Evolutionary conservation across 2,888 invertebrate species (phyloP).

Genomic region (Pycnomerus fuliginosus): DNA sequence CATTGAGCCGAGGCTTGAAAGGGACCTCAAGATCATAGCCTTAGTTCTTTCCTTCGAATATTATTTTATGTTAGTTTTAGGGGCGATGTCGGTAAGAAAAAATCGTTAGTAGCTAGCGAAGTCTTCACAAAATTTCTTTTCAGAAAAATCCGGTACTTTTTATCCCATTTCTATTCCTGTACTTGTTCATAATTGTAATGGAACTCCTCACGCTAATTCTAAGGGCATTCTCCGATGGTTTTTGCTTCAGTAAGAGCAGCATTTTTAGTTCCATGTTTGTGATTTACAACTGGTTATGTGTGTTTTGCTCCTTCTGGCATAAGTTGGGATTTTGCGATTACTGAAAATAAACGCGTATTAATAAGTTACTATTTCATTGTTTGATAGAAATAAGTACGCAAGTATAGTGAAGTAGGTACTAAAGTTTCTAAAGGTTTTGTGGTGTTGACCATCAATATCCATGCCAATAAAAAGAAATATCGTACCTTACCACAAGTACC

Average conservation of each 20-base stretch:
- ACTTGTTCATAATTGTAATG: constrained; percentile 43
- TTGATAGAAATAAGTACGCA: too few species aligned
- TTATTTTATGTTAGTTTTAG: constrained; percentile 44
- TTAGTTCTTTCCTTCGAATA: constrained; percentile 47
- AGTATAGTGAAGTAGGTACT: too few species aligned
- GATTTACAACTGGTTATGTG: constrained; percentile 47
- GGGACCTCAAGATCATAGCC: constrained; percentile 48
- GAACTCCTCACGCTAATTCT: constrained; percentile 43
- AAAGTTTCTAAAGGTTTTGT: too few species aligned
- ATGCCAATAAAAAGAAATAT: too few species aligned
- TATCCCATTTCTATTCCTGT: constrained; percentile 45
- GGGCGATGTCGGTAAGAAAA: constrained; percentile 43
- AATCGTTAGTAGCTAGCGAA: constrained; percentile 1
- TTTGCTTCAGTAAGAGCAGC: constrained; percentile 39
- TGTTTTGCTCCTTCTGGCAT: constrained; percentile 45
- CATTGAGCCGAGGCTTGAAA: constrained; percentile 41
- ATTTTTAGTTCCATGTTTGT: constrained; percentile 44
- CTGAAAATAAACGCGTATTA: too few species aligned
- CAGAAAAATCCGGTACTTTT: constrained; percentile 46
- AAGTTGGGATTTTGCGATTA: constrained; percentile 40
- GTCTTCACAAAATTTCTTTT: constrained; percentile 24
- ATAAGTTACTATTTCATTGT: too few species aligned
- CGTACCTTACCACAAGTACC: too few species aligned
- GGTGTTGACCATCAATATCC: too few species aligned
- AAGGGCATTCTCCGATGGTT: constrained; percentile 38